A percentile compares a stretch with the other conserved stretches of the same genome.
phyloP scores from a whole-genome alignment of 2,113 vertebrate species.

The Erinaceus europaeus region DNA sequence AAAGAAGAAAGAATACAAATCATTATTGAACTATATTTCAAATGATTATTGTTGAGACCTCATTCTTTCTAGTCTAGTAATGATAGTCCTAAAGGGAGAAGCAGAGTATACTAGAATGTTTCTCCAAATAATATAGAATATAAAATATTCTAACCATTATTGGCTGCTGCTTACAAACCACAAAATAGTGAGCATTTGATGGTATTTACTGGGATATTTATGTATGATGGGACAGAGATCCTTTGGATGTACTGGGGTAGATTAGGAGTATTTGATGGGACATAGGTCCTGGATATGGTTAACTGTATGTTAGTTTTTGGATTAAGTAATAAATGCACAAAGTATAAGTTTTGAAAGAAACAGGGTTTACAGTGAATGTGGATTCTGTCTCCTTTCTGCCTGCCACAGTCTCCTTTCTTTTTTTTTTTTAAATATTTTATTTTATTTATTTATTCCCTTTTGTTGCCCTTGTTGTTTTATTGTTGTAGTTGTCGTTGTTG shows the following conservation, averaged over 20 bases:
- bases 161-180: neutral
- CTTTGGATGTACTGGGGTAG: neutral
- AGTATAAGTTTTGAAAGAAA: neutral
- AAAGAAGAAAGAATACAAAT: neutral
- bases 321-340: neutral
- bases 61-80: neutral
- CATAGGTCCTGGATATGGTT: neutral
- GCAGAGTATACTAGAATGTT: neutral
- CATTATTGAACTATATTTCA: slow-evolving; percentile 23
- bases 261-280: neutral
- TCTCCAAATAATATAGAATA: neutral
- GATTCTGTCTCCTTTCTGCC: neutral
- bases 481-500: no score
- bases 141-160: slow-evolving; percentile 4
- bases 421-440: no score
- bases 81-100: slow-evolving; percentile 14
- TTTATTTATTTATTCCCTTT: no score
- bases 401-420: neutral
- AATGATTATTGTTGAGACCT: slow-evolving; percentile 16
- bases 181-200: slow-evolving; percentile 1
- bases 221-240: neutral
- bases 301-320: neutral
- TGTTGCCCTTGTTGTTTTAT: no score
- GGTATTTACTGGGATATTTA: neutral
- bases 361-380: neutral